Conservation (phyloP, 2,113 vertebrate genomes). For the Sceloporus undulatus region DNA sequence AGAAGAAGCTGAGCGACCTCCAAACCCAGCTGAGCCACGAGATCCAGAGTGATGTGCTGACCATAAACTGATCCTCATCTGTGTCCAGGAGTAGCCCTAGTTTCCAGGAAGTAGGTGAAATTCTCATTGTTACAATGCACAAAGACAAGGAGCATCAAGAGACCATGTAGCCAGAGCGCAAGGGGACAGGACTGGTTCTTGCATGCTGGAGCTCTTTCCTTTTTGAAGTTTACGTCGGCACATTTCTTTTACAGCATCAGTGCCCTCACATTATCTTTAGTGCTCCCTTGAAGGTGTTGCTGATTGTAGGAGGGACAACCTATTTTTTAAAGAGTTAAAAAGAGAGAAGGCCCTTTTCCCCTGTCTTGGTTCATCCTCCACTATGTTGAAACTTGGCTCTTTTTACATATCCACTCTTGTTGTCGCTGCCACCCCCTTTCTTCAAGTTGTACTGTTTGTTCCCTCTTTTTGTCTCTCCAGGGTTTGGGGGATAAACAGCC, state of each 20-base stretch:
- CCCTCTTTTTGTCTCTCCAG: rapidly evolving
- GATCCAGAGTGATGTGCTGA: conserved; percentile 96
- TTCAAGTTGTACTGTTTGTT: neutral
- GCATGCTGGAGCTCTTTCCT: neutral
- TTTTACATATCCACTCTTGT: neutral
- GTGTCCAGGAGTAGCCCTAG: neutral
- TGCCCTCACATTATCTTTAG: neutral
- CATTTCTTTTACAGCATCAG: neutral
- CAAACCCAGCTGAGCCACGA: conserved; percentile 97
- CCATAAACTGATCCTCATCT: conserved; percentile 86
- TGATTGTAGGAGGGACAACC: neutral
- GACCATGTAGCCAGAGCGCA: neutral
- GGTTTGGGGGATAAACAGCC: rapidly evolving
- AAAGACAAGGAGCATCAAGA: too few relatives aligned
- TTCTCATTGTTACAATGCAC: too few relatives aligned
- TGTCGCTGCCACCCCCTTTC: too few relatives aligned
- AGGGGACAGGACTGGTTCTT: too few relatives aligned
- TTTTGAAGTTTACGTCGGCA: too few relatives aligned
- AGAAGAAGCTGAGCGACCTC: conserved; percentile 97
- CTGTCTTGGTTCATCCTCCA: rapidly evolving
- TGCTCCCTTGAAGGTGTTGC: neutral
- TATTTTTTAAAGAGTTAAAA: neutral
- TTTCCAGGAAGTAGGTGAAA: neutral
- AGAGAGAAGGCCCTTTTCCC: neutral
- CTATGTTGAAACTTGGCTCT: neutral